Evolutionary conservation across 2,113 vertebrate genomes (phyloP).

Genomic region (Alouatta palliata): DNA sequence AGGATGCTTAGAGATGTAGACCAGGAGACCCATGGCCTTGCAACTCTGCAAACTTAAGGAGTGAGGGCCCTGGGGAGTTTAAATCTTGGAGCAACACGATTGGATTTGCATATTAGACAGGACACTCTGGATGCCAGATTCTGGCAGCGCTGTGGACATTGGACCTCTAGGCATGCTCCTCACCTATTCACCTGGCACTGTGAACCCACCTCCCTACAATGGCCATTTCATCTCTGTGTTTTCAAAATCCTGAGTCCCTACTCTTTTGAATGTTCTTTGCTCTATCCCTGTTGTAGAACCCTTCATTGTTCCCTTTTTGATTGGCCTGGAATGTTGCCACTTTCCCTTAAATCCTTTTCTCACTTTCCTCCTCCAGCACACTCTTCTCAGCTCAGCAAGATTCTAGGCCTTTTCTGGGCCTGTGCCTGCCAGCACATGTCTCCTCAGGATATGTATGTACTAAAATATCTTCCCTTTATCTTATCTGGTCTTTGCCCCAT

Average conservation of each 20-base stretch:
- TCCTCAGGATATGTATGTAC: slow-evolving; percentile 27
- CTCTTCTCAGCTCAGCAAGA: background rate
- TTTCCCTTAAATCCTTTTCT: background rate
- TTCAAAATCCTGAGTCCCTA: background rate
- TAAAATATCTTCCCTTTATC: slow-evolving; percentile 75
- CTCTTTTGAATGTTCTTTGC: background rate
- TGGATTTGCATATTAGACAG: background rate
- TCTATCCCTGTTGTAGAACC: background rate
- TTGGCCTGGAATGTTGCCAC: background rate
- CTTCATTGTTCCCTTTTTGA: background rate
- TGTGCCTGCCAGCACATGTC: background rate
- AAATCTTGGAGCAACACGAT: background rate
- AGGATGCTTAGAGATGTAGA: background rate
- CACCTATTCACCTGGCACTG: background rate
- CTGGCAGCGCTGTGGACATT: background rate
- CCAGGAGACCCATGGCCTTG: background rate
- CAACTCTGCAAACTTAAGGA: background rate
- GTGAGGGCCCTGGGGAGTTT: background rate
- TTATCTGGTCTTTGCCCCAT: slow-evolving; percentile 71
- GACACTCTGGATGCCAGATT: background rate
- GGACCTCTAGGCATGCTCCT: background rate
- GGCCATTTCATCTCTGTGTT: background rate
- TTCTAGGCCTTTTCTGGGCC: background rate
- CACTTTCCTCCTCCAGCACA: background rate
- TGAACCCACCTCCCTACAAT: background rate